A percentile compares a stretch with the other conserved stretches of the same genome.
Evolutionary conservation across 2,113 vertebrate species (phyloP).

Genomic region (Speoplatyrhinus poulsoni): DNA sequence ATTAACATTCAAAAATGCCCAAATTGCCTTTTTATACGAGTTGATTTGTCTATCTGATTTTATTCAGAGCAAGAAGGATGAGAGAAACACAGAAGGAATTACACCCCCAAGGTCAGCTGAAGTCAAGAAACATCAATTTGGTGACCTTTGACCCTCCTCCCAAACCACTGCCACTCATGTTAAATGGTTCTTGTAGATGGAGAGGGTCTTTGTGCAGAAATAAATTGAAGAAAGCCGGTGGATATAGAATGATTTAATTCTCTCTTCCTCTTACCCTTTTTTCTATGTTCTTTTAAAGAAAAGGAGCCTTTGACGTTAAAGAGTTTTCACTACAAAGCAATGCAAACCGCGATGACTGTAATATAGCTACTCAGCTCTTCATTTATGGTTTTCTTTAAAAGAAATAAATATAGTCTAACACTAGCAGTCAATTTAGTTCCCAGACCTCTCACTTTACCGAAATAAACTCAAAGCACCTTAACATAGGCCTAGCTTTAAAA

Average conservation of each 20-base stretch:
- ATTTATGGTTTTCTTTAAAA: constrained; percentile 29
- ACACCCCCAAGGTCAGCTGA: constrained; percentile 59
- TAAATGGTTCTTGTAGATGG: constrained; percentile 70
- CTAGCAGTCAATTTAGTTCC: too few relatives aligned
- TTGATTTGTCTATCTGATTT: constrained; percentile 1
- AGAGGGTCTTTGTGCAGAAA: constrained; percentile 64
- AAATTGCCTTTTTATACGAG: constrained; percentile 18
- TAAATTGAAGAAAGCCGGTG: constrained; percentile 65
- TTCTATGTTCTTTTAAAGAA: constrained; percentile 7
- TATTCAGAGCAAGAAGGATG: constrained; percentile 23
- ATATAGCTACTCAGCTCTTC: too few relatives aligned
- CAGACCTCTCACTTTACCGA: too few relatives aligned
- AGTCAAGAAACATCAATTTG: constrained; percentile 44
- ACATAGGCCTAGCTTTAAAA: too few relatives aligned
- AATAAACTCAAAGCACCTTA: too few relatives aligned
- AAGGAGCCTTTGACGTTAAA: not conserved
- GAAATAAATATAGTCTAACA: constrained; percentile 1
- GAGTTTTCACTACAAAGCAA: not conserved
- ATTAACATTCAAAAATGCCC: constrained; percentile 19
- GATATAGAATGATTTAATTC: constrained; percentile 55
- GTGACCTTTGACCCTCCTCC: constrained; percentile 45
- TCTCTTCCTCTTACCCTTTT: constrained; percentile 8
- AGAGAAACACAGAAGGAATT: constrained; percentile 36
- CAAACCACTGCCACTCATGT: constrained; percentile 60
- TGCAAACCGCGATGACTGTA: not conserved